A percentile compares a stretch with the other conserved stretches of the same genome.
Evolutionary conservation across 2,797 vertebrate genomes (phyloP).

Genomic region (Carapus acus): DNA sequence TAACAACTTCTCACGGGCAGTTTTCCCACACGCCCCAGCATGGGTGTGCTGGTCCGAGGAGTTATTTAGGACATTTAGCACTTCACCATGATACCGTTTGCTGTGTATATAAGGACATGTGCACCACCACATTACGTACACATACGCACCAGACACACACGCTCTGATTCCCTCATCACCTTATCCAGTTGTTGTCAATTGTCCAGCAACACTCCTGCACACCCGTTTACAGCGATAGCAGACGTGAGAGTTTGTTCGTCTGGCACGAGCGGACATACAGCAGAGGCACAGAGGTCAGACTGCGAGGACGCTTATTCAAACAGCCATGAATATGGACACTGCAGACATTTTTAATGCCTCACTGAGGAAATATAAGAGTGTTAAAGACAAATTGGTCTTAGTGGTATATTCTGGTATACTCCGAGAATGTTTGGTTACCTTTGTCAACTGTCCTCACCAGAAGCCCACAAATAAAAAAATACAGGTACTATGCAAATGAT

Average conservation of each 20-base stretch:
- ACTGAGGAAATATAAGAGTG: slow-evolving; percentile 1
- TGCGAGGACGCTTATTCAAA: slow-evolving; percentile 8
- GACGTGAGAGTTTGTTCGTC: slow-evolving; percentile 42
- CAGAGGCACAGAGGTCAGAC: slow-evolving; percentile 49
- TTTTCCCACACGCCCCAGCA: slow-evolving; percentile 29
- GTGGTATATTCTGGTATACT: not conserved
- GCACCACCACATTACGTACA: slow-evolving; percentile 11
- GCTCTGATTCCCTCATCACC: slow-evolving; percentile 40
- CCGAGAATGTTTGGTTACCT: not conserved
- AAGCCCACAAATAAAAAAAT: not conserved
- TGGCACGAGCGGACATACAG: slow-evolving; percentile 26
- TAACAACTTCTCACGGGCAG: slow-evolving; percentile 17
- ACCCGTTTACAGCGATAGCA: slow-evolving; percentile 46
- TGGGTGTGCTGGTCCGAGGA: slow-evolving; percentile 30
- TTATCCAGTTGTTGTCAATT: slow-evolving; percentile 41
- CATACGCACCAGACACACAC: slow-evolving; percentile 10
- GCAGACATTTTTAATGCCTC: slow-evolving; percentile 6
- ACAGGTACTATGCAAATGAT: too few species aligned
- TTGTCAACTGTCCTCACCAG: not conserved
- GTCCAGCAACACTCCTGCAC: slow-evolving; percentile 37
- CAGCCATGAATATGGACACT: not conserved
- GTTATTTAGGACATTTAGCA: slow-evolving; percentile 57
- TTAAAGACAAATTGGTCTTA: too few species aligned
- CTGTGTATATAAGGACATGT: slow-evolving; percentile 20
- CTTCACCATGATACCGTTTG: slow-evolving; percentile 44